Evolutionary conservation across 2,113 vertebrate species (phyloP), one percentile per base, ranked within the genome.

Genomic region (Festucalex cinctus): DNA sequence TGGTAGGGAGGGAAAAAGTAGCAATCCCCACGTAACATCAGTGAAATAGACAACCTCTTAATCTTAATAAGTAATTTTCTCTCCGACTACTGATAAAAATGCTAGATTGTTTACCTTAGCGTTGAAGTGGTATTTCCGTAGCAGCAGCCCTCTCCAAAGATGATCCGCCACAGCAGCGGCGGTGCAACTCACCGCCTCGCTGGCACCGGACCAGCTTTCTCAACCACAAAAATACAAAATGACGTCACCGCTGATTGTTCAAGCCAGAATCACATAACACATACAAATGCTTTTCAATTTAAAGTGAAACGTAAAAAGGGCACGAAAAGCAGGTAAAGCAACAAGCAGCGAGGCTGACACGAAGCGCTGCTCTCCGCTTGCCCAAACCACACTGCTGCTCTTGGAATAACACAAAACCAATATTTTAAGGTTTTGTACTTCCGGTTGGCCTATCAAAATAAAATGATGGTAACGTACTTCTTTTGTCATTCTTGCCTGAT

Each of bases 151-250:
- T 6, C 43, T 48, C 63, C 65, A 1, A 67, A 6, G 70, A 73
- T 62, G 75, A 74, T 32, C 79, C 74, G 41, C 48, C 48, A 22
- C 51, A 43, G 65, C 51, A 20, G 41, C 63, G 7, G 64, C 76
- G 68, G 63, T 53, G 59, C 44, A 19, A 60, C 81, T 75, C 0
- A 80, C 82, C 85, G 87, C 84, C 77, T 76, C 13, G 85, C 20
- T 84, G 87, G 87, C 83, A 88, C 83, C 78, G 61, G 69, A 65
- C 28, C 75, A 69, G 28, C 85, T 74, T 70, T 85, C 75, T 78
- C 75, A 82, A 60, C 74, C 51, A 20, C 14, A 68, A 14, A 59
- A 73, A 81, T 6, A 17, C 51, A 69, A 80, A 9, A 39, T 17
- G 17, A 62, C 12, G 68, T 87, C 80, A 87, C 65, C 37, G 65